These are phyloP conservation scores for Drosophila nannoptera DNA, from an alignment of 1,140 invertebrate species.

Conservation along the genomic window DNA sequence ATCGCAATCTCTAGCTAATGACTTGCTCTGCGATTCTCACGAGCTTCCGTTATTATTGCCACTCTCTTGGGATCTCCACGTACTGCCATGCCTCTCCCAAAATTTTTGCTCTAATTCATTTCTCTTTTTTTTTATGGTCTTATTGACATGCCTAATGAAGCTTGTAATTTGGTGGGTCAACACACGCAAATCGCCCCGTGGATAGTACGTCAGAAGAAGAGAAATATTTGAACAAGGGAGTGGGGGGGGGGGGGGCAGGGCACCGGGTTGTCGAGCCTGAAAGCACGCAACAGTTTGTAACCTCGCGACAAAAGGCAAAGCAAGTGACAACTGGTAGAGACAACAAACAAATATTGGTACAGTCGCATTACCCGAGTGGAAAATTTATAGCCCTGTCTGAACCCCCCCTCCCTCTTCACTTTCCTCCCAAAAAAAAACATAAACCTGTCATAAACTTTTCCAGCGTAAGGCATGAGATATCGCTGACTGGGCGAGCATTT, in stretches of 20 bases:
- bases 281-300: constrained; percentile 48
- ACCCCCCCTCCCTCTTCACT: too few relatives aligned
- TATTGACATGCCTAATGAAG: constrained; percentile 37
- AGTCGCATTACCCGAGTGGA: constrained; percentile 19
- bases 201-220: too few relatives aligned
- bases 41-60: too few relatives aligned
- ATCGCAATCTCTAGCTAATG: background rate
- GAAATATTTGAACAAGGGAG: background rate
- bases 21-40: background rate
- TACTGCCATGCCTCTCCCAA: background rate
- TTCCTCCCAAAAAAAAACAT: too few relatives aligned
- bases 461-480: too few relatives aligned
- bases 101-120: background rate
- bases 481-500: too few relatives aligned
- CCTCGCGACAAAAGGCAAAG: constrained; percentile 2
- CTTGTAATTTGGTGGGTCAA: constrained; percentile 58
- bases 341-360: constrained; percentile 11
- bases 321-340: constrained; percentile 11
- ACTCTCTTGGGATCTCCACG: too few relatives aligned
- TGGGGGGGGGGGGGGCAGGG: background rate
- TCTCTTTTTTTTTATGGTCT: background rate
- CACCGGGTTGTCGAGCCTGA: constrained; percentile 31
- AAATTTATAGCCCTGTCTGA: constrained; percentile 8
- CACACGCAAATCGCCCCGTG: constrained; percentile 19
- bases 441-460: too few relatives aligned